phyloP scores from a whole-genome alignment of 2,113 vertebrate species.

The Megalops atlanticus region DNA sequence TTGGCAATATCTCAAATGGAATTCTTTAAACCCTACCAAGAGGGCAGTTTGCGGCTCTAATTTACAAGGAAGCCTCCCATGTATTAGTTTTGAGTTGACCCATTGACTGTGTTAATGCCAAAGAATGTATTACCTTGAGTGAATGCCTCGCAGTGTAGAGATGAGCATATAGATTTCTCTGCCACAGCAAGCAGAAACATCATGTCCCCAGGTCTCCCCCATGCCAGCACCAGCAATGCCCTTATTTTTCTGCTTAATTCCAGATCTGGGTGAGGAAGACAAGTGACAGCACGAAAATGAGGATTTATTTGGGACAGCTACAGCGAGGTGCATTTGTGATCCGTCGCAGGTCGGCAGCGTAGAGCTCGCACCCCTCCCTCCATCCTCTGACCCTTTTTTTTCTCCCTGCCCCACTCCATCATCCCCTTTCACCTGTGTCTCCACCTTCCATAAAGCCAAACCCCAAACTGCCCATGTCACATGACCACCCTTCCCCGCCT shows the following conservation, averaged over 20 bases:
- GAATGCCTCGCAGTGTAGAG: background rate
- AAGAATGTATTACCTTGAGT: background rate
- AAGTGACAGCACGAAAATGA: constrained; percentile 98
- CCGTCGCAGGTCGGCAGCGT: constrained; percentile 91
- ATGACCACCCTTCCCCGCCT: background rate
- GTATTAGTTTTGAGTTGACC: background rate
- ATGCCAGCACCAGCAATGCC: background rate
- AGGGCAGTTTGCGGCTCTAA: background rate
- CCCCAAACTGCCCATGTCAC: constrained; percentile 23
- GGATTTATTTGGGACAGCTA: constrained; percentile 96
- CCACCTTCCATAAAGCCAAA: background rate
- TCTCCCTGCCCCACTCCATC: background rate
- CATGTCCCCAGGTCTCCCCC: background rate
- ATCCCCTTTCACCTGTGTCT: background rate
- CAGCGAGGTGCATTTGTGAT: constrained; percentile 95
- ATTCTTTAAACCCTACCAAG: background rate
- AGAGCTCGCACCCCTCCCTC: constrained; percentile 36
- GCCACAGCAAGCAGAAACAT: background rate
- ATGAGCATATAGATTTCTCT: background rate
- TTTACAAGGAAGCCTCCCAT: background rate
- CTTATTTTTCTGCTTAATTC: constrained; percentile 18
- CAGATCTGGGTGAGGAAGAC: constrained; percentile 99
- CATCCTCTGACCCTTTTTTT: too few relatives aligned
- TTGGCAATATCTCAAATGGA: background rate
- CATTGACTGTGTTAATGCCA: background rate